Evolutionary conservation across 2,797 vertebrate species (phyloP).

Genomic region (Jordanella pulchra): DNA sequence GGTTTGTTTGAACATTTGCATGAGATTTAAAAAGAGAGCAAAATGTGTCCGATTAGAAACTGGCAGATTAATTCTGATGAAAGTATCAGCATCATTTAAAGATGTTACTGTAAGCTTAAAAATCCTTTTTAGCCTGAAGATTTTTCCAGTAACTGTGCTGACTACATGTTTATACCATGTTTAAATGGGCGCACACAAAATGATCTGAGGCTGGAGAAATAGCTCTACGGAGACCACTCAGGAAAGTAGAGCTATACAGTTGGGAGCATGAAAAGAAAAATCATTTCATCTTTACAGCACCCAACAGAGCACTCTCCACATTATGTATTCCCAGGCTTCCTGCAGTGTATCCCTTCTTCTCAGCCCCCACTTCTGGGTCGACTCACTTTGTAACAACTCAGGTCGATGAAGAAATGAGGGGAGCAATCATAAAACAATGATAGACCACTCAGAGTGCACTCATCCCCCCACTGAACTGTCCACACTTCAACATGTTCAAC

Average conservation of each 20-base stretch:
- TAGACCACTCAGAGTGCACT: background rate
- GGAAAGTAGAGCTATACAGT: conserved; percentile 1
- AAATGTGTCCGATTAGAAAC: background rate
- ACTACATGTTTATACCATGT: background rate
- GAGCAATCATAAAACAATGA: conserved; percentile 42
- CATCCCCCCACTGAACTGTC: conserved; percentile 16
- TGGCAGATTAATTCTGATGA: background rate
- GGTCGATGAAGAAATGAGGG: conserved; percentile 13
- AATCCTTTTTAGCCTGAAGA: background rate
- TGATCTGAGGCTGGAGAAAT: background rate
- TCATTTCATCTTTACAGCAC: conserved; percentile 3
- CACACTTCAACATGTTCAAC: conserved; percentile 13
- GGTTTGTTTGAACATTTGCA: background rate
- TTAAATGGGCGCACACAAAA: background rate
- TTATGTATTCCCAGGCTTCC: conserved; percentile 8
- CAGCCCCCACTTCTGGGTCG: background rate
- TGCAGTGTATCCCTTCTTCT: conserved; percentile 1
- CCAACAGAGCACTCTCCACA: background rate
- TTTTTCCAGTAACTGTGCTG: background rate
- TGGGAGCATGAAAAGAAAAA: conserved; percentile 4
- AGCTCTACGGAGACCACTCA: background rate
- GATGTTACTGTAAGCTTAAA: background rate
- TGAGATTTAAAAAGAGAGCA: background rate
- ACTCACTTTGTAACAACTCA: background rate
- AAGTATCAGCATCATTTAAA: background rate